A percentile compares a stretch with the other conserved stretches of the same genome.
Conservation (phyloP, 2,888 invertebrate species). For the Sarcophaga subvicina region DNA sequence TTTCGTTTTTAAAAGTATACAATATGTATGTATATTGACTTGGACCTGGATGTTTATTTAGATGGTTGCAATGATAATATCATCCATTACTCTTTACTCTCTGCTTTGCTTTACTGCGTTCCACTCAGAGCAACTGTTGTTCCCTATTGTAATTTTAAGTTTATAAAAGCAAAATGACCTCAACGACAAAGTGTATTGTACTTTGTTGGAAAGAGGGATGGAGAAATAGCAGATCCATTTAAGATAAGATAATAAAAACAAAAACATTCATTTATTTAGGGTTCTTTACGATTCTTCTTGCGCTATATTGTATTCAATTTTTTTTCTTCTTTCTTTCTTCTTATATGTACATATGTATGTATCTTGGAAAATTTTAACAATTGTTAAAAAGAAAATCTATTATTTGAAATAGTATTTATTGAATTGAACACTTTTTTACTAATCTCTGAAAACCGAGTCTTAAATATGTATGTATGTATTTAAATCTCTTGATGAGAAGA, state of each 20-base stretch:
- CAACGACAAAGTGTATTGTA: not conserved
- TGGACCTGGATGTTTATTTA: constrained; percentile 12
- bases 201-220: not conserved
- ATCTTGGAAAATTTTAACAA: no score
- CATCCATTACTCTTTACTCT: not conserved
- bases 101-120: not conserved
- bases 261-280: constrained; percentile 1
- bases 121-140: not conserved
- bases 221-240: constrained; percentile 25
- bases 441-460: no score
- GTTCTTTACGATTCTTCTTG: not conserved
- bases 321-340: no score
- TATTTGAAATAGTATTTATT: no score
- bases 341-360: no score
- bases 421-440: no score
- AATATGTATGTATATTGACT: not conserved
- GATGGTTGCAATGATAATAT: constrained; percentile 42
- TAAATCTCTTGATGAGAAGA: no score
- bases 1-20: no score
- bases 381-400: no score
- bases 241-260: constrained; percentile 48
- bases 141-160: not conserved
- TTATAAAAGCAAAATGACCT: constrained; percentile 23
- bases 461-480: no score
- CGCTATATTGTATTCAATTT: not conserved